Conservation (phyloP, 2,797 vertebrate species). For the Anguilla megastoma region DNA sequence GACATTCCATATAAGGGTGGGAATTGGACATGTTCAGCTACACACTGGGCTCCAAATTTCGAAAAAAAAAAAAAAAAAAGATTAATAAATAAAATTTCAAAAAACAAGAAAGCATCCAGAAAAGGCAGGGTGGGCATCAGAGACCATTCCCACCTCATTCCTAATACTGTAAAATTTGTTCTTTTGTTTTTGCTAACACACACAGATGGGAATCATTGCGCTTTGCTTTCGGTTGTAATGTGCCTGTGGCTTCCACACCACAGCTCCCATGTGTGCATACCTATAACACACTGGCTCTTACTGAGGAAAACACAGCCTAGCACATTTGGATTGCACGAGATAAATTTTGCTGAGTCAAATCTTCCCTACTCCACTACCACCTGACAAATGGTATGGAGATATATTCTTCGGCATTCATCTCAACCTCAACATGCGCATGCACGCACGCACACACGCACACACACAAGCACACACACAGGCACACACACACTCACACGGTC, state of each 20-base stretch:
- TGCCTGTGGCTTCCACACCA: not conserved
- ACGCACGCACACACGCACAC: not conserved
- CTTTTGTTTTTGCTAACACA: not conserved
- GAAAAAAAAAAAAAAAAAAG: no score
- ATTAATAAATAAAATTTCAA: no score
- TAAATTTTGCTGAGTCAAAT: not conserved
- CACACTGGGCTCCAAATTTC: no score
- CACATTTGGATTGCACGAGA: not conserved
- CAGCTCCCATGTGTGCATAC: not conserved
- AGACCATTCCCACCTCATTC: not conserved
- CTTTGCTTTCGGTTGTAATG: not conserved
- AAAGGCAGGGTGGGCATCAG: no score
- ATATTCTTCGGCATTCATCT: not conserved
- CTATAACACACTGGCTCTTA: not conserved
- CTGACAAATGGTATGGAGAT: not conserved
- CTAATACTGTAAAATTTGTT: not conserved
- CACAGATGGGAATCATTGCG: not conserved
- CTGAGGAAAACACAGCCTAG: not conserved
- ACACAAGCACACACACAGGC: not conserved
- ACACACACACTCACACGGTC: conserved; percentile 18
- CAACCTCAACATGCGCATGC: not conserved
- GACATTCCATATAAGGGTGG: no score
- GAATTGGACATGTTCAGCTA: no score
- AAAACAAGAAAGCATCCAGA: no score
- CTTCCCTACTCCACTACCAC: not conserved